A percentile compares a stretch with the other conserved stretches of the same genome.
Evolutionary conservation across 1,140 invertebrate genomes (phyloP).

Genomic region (Ceratosolen solmsi): DNA sequence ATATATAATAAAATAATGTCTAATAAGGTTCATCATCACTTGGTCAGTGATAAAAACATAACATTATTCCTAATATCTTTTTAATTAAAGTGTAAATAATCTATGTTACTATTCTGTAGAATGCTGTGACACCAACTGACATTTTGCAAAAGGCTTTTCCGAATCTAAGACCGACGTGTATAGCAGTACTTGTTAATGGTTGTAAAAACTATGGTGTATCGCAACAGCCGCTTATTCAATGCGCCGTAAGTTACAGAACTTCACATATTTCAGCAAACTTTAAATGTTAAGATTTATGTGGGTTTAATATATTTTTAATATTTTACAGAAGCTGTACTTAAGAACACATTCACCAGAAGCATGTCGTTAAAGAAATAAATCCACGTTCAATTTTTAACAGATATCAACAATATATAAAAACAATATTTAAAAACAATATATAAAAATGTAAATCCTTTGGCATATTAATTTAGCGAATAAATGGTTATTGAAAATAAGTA

Average conservation of each 20-base stretch:
- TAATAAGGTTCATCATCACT: too few relatives aligned
- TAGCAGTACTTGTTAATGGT: neutral
- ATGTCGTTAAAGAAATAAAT: too few relatives aligned
- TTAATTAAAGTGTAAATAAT: neutral
- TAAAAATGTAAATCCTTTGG: too few relatives aligned
- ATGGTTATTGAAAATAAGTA: too few relatives aligned
- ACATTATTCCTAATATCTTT: neutral
- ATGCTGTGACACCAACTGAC: neutral
- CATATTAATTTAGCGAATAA: too few relatives aligned
- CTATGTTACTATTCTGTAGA: neutral
- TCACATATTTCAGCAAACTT: neutral
- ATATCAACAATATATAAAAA: too few relatives aligned
- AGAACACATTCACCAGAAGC: neutral
- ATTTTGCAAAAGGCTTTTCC: neutral
- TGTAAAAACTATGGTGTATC: neutral
- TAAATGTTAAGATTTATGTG: neutral
- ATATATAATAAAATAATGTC: too few relatives aligned
- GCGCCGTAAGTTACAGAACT: neutral
- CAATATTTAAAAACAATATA: too few relatives aligned
- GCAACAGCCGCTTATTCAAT: neutral
- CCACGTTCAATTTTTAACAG: too few relatives aligned
- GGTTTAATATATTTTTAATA: neutral
- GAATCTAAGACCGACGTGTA: neutral
- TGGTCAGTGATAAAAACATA: too few relatives aligned
- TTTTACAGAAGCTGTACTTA: neutral